Evolutionary conservation across 2,888 invertebrate species (phyloP).

Genomic region (Sesia bembeciformis): DNA sequence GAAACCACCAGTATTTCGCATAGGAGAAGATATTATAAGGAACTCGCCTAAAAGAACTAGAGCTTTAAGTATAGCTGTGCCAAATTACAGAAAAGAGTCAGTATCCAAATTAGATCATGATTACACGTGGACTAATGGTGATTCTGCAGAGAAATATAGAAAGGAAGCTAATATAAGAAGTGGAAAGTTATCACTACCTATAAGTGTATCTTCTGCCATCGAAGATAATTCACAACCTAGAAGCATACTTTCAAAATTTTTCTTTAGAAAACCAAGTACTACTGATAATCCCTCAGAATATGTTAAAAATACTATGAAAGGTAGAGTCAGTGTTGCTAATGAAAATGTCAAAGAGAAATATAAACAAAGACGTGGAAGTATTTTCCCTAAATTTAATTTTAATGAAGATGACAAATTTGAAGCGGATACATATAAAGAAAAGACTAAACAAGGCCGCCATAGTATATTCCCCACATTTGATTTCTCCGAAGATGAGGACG

Average conservation of each 20-base stretch:
- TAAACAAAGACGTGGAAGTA: constrained; percentile 45
- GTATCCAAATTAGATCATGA: constrained; percentile 62
- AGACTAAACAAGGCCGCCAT: constrained; percentile 39
- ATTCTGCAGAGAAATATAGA: constrained; percentile 74
- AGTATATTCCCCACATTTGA: constrained; percentile 59
- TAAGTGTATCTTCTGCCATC: constrained; percentile 20
- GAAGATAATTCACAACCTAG: constrained; percentile 28
- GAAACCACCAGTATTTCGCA: constrained; percentile 70
- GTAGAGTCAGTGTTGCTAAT: constrained; percentile 30
- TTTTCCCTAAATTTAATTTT: constrained; percentile 45
- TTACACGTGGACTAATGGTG: constrained; percentile 81
- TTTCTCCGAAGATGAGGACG: constrained; percentile 46
- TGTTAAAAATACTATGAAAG: constrained; percentile 49
- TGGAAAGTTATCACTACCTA: constrained; percentile 57
- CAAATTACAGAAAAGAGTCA: constrained; percentile 56
- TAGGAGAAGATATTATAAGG: constrained; percentile 57
- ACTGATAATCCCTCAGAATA: constrained; percentile 48
- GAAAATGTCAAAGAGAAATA: constrained; percentile 33
- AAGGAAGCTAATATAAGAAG: constrained; percentile 60
- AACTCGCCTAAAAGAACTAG: constrained; percentile 66
- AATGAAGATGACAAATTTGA: constrained; percentile 50
- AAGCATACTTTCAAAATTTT: constrained; percentile 42
- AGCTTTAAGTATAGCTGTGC: constrained; percentile 76
- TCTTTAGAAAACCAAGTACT: constrained; percentile 44
- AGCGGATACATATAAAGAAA: constrained; percentile 37